phyloP scores from a whole-genome alignment of 2,797 vertebrate genomes.

The Nasua narica region DNA sequence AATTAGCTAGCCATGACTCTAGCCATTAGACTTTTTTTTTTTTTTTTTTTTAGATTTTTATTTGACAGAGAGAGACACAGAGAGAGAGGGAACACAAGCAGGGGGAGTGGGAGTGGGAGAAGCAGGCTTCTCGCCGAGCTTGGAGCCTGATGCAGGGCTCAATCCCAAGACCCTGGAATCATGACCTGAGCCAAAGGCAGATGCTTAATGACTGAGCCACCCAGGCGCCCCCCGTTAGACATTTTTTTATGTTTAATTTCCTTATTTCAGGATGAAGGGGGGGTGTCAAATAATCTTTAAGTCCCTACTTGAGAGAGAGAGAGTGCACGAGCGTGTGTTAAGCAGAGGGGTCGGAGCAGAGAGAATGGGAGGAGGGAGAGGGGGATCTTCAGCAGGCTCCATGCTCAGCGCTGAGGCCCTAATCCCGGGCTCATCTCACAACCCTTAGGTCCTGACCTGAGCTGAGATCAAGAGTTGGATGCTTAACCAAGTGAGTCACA shows the following conservation, averaged over 20 bases:
- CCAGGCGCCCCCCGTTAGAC: too few relatives aligned
- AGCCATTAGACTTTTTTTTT: neutral
- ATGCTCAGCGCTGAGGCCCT: neutral
- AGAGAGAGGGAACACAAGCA: too few relatives aligned
- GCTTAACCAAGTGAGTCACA: neutral
- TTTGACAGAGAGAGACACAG: too few relatives aligned
- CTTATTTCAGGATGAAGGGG: neutral
- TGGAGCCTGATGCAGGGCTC: too few relatives aligned
- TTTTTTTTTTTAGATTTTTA: neutral
- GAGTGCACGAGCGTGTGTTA: too few relatives aligned
- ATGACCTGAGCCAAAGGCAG: too few relatives aligned
- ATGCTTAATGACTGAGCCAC: too few relatives aligned
- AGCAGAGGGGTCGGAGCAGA: neutral
- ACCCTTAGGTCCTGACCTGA: neutral
- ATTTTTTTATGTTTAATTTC: neutral
- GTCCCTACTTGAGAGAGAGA: too few relatives aligned
- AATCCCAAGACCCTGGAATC: too few relatives aligned
- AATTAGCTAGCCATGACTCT: neutral
- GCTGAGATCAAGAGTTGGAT: neutral
- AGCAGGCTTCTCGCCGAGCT: too few relatives aligned
- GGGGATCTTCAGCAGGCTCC: neutral
- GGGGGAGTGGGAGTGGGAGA: too few relatives aligned
- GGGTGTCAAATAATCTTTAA: neutral
- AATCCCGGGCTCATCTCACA: neutral
- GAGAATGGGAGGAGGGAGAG: neutral